Evolutionary conservation across 2,113 vertebrate species (phyloP), one percentile per base, ranked within the genome.

Genomic region (Campylomormyrus tamandua): DNA sequence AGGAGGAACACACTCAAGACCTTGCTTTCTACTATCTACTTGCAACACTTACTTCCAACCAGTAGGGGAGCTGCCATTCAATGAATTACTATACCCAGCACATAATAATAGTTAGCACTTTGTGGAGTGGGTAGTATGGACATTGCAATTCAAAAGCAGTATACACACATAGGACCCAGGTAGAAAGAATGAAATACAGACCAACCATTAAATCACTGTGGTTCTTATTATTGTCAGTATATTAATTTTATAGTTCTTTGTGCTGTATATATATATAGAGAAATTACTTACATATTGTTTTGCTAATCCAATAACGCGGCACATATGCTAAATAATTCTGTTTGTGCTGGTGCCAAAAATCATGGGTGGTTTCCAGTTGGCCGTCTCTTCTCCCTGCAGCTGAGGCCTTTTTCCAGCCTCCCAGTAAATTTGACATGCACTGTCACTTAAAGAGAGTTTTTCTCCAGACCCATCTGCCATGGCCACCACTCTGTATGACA

Each of bases 331-430:
- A 90, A 90, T 46, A 90, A 58, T 58, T 87, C 35, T 87, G 56
- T 15, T 42, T 90, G 89, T 86, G 56, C 56, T 10, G 21, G 42
- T 87, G 83, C 89, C 85, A 90, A 66, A 42, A 90, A 31, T 52
- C 62, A 49, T 87, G 85, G 85, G 89, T 90, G 89, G 85, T 50
- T 77, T 90, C 85, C 85, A 87, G 62, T 90, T 90, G 89, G 89
- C 85, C 66, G 27, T 62, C 35, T 42, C 35, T 85, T 45, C 56
- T 42, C 31, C 19, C 46, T 42, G 62, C 45, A 52, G 46, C 70
- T 45, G 48, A 50, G 45, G 89, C 62, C 27, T 45, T 49, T 74
- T 80, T 49, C 42, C 85, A 45, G 85, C 19, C 62, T 77, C 56
- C 53, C 53, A 39, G 31, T 45, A 85, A 62, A 86, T 89, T n/a